These are phyloP conservation scores for Erpetoichthys calabaricus DNA, from an alignment of 2,797 vertebrate species.

Conservation along the genomic window DNA sequence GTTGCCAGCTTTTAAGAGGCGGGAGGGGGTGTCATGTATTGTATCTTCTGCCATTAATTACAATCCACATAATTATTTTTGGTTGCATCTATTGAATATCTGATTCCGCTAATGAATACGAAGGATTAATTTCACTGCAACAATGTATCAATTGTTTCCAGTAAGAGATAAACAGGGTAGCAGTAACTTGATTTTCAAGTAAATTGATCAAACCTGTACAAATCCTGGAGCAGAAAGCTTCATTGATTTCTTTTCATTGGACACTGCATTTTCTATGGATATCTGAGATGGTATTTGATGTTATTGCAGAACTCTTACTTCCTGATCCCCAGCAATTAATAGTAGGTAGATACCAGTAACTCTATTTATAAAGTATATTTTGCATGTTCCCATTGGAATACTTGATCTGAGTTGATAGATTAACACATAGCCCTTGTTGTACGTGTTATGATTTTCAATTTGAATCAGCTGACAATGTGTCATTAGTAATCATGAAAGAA, in stretches of 20 bases:
- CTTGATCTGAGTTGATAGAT: constrained; percentile 38
- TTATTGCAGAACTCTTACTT: constrained; percentile 35
- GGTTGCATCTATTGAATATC: constrained; percentile 61
- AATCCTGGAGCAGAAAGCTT: constrained; percentile 61
- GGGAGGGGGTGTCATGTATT: constrained; percentile 22
- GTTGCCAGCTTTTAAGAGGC: constrained; percentile 13
- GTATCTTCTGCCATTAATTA: constrained; percentile 44
- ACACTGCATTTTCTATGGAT: constrained; percentile 60
- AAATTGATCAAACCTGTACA: constrained; percentile 75
- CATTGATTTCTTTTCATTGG: constrained; percentile 69
- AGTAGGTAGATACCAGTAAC: constrained; percentile 67
- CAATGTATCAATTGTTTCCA: constrained; percentile 77
- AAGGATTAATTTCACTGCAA: constrained; percentile 78
- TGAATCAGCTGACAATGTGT: constrained; percentile 20
- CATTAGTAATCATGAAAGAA: constrained; percentile 26
- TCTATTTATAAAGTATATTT: constrained; percentile 47
- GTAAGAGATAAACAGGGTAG: constrained; percentile 47
- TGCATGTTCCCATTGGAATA: constrained; percentile 34
- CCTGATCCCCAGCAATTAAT: constrained; percentile 56
- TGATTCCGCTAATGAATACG: constrained; percentile 78
- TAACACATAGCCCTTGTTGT: constrained; percentile 30
- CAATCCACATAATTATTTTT: constrained; percentile 39
- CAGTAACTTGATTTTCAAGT: constrained; percentile 53
- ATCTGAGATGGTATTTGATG: constrained; percentile 64
- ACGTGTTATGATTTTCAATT: constrained; percentile 38